A percentile compares a stretch with the other conserved stretches of the same genome.
phyloP scores from a whole-genome alignment of 2,113 vertebrate species.

The Nothocercus julius region DNA sequence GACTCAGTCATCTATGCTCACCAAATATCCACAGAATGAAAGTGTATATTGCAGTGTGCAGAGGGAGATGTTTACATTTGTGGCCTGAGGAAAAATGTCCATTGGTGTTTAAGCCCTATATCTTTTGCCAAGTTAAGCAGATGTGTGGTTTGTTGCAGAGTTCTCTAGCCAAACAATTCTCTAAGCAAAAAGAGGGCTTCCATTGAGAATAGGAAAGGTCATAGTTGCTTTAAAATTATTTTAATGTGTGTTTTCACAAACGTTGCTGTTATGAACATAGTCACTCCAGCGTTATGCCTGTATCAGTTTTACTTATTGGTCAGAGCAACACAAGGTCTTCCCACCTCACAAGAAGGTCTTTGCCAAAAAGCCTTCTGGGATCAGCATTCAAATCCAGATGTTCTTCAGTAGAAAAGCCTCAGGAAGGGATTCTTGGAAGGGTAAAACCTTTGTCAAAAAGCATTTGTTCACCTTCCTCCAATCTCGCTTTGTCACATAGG shows the following conservation, averaged over 20 bases:
- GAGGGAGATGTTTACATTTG: neutral
- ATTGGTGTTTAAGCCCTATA: neutral
- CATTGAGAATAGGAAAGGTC: neutral
- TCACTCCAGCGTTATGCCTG: neutral
- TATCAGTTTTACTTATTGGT: neutral
- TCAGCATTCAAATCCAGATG: neutral
- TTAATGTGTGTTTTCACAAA: neutral
- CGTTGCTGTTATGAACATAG: neutral
- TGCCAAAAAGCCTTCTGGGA: neutral
- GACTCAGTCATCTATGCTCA: neutral
- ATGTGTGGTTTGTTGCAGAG: neutral
- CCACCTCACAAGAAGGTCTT: neutral
- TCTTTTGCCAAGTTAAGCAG: slow-evolving; percentile 1
- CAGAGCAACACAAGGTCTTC: neutral
- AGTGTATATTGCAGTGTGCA: neutral
- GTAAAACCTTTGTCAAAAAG: neutral
- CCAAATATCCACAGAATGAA: neutral
- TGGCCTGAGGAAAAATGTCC: neutral
- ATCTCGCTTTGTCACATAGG: neutral
- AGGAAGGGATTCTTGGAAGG: neutral
- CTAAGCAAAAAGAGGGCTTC: neutral
- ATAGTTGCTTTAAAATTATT: neutral
- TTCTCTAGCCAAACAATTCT: neutral
- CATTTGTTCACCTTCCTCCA: neutral
- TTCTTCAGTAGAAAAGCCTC: neutral